Conservation (phyloP, 1,140 invertebrate genomes). For the Sycobia sp. region DNA sequence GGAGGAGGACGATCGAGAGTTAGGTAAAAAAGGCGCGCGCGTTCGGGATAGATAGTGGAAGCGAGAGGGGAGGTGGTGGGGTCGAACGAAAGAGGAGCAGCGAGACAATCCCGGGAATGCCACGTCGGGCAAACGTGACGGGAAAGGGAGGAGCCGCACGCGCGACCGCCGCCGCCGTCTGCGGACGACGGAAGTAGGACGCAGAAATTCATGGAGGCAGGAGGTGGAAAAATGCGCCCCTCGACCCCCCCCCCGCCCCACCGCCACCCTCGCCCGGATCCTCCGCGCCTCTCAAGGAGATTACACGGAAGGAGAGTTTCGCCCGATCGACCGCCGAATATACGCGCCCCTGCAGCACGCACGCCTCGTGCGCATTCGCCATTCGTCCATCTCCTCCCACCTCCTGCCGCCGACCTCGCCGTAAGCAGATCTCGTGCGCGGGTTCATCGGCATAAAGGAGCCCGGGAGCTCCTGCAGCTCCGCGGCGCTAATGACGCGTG, state of each 20-base stretch:
- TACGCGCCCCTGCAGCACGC: not conserved
- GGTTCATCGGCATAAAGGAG: no score
- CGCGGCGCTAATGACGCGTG: no score
- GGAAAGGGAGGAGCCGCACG: not conserved
- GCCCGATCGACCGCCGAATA: not conserved
- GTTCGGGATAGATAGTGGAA: conserved; percentile 1
- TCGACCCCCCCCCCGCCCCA: conserved; percentile 32
- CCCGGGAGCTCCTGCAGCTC: no score
- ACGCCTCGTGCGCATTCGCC: no score
- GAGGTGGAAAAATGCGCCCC: conserved; percentile 42
- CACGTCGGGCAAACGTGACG: conserved; percentile 35
- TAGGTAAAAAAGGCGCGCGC: not conserved
- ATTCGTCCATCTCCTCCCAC: no score
- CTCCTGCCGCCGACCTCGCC: no score
- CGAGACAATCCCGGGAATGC: conserved; percentile 24
- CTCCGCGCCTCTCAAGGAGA: not conserved
- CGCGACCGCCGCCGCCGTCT: no score
- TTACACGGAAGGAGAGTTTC: no score
- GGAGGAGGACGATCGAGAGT: not conserved
- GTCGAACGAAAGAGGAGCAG: conserved; percentile 3
- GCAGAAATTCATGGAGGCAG: conserved; percentile 44
- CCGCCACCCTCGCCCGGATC: not conserved
- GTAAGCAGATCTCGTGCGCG: no score
- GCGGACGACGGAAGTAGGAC: conserved; percentile 35
- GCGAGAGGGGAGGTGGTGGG: not conserved